Base-by-base conservation (phyloP, 1,140 invertebrate species). In the Lepidurus apus region DNA sequence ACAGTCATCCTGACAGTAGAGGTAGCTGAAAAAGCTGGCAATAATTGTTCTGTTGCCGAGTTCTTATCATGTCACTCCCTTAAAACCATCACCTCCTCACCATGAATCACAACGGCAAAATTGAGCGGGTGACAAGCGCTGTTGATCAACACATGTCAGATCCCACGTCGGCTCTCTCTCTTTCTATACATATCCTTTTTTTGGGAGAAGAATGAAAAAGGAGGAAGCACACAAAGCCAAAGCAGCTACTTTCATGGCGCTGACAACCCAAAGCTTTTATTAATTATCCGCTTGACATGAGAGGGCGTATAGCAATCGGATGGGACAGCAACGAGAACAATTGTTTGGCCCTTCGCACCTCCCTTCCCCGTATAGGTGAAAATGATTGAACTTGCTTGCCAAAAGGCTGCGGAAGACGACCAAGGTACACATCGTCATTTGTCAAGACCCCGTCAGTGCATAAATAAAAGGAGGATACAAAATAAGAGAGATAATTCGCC, bases 81-180 rank as follows among this genome's bases (percentile, higher is more conserved):
- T 34, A 34, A 4, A 3, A 34, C 34, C 34, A 4, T 34, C 34
- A 34, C 34, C 34, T 34, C 34, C 2, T 34, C 34, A 34, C 34
- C 34, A 65, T 65, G 53, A 65, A 65, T 65, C 53, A 65, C 53
- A 65, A 4, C 9, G 21, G 53, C 53, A 13, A 21, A 13, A 65
- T 65, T 65, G 53, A 65, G 53, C 13, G 53, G 13, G n/a, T 65
- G 53, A 65, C 53, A 65, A 65, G 21, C 53, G 17, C 53, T 65
- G 53, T 65, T 65, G 53, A 65, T 65, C 53, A 65, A 65, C 53
- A 65, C 53, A 65, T 65, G 53, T 65, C 53, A 65, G 21, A 65
- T 65, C 53, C 53, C 53, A 65, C 53, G 53, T 65, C 17, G 53
- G 53, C 53, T 65, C 34, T 34, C 34, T 34, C 34, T 34, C 34